Evolutionary conservation across 2,797 vertebrate genomes (phyloP).

Genomic region (Poecilia velifera): DNA sequence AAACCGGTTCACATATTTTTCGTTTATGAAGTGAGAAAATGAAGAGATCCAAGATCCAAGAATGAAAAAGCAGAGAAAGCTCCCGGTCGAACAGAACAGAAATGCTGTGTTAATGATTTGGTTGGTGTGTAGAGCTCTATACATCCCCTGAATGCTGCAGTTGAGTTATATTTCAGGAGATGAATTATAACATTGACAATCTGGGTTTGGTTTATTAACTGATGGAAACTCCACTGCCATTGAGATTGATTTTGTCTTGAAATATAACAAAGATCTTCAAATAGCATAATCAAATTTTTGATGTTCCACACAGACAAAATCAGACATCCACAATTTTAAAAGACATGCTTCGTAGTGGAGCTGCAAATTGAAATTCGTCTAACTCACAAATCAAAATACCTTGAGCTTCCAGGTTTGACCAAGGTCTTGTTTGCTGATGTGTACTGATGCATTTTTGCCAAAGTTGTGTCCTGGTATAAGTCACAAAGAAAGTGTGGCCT

Average conservation of each 20-base stretch:
- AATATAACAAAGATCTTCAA: not conserved
- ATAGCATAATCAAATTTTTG: not conserved
- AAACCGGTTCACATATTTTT: not conserved
- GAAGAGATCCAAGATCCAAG: not conserved
- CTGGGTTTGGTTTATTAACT: not conserved
- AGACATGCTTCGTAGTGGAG: not conserved
- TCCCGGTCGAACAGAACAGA: not conserved
- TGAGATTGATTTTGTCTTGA: not conserved
- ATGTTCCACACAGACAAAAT: not conserved
- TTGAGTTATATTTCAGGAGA: not conserved
- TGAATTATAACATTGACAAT: too few species aligned
- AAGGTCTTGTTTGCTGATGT: not conserved
- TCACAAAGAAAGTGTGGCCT: conserved; percentile 4
- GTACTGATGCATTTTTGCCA: conserved; percentile 27
- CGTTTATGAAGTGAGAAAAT: not conserved
- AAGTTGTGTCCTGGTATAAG: conserved; percentile 2
- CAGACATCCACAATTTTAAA: not conserved
- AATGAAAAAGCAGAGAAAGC: not conserved
- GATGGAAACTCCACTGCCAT: not conserved
- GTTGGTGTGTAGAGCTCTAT: not conserved
- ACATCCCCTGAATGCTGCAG: not conserved
- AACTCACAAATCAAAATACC: conserved; percentile 11
- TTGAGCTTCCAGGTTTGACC: conserved; percentile 35
- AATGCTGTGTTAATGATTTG: not conserved
- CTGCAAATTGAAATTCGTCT: not conserved